A percentile compares a stretch with the other conserved stretches of the same genome.
phyloP scores from a whole-genome alignment of 2,888 invertebrate species.

The Yponomeuta sedellus region DNA sequence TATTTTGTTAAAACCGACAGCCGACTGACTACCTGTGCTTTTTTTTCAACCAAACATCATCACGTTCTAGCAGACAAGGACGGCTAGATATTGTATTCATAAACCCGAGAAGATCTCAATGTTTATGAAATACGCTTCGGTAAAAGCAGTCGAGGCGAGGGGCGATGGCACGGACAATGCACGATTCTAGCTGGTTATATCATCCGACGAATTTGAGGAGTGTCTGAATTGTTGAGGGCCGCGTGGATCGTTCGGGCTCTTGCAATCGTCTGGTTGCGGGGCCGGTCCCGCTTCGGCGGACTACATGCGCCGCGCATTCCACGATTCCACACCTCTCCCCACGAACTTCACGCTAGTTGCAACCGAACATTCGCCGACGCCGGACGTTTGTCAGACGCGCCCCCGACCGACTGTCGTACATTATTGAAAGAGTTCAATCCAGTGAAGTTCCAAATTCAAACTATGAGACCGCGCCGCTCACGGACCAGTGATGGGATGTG shows the following conservation, averaged over 20 bases:
- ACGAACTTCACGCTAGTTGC: conserved; percentile 70
- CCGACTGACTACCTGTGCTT: conserved; percentile 67
- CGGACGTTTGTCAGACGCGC: conserved; percentile 50
- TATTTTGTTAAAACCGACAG: conserved; percentile 38
- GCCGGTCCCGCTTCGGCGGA: conserved; percentile 41
- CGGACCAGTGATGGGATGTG: conserved; percentile 56
- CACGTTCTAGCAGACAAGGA: conserved; percentile 48
- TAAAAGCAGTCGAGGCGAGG: conserved; percentile 58
- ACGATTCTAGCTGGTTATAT: conserved; percentile 70
- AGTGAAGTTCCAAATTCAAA: conserved; percentile 34
- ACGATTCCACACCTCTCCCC: conserved; percentile 69
- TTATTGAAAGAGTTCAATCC: conserved; percentile 55
- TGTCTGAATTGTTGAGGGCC: conserved; percentile 44
- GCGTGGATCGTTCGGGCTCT: conserved; percentile 46
- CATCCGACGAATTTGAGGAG: conserved; percentile 47
- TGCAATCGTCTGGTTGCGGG: conserved; percentile 49
- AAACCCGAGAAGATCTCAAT: conserved; percentile 53
- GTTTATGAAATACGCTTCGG: conserved; percentile 38
- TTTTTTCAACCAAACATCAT: conserved; percentile 35
- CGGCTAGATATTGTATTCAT: conserved; percentile 48
- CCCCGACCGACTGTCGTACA: conserved; percentile 58
- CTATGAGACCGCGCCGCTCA: conserved; percentile 25
- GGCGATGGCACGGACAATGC: conserved; percentile 72
- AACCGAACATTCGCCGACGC: conserved; percentile 48
- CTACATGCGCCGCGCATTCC: conserved; percentile 71